Evolutionary conservation across 2,797 vertebrate genomes (phyloP).

Genomic region (Lepilemur septentrionalis): DNA sequence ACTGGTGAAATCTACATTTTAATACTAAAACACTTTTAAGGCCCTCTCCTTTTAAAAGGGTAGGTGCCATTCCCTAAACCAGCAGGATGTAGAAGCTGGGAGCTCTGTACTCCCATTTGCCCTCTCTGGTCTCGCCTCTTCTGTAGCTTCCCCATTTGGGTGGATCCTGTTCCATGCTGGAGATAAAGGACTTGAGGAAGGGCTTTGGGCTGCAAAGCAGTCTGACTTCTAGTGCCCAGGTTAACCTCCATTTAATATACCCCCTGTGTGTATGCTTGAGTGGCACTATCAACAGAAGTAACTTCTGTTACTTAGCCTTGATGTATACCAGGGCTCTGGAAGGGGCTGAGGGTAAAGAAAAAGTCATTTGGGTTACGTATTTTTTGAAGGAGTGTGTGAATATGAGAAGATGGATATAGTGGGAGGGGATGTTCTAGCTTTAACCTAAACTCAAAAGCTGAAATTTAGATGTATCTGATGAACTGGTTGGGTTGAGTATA

Average conservation of each 20-base stretch:
- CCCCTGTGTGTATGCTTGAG: not conserved
- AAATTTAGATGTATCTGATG: not conserved
- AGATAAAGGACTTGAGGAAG: not conserved
- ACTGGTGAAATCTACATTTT: not conserved
- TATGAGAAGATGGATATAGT: not conserved
- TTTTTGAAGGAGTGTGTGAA: not conserved
- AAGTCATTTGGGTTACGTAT: not conserved
- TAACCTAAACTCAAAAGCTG: not conserved
- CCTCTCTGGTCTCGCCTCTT: not conserved
- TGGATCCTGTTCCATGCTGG: not conserved
- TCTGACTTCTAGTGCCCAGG: not conserved
- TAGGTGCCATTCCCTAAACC: not conserved
- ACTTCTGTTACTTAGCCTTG: not conserved
- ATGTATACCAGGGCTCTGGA: not conserved
- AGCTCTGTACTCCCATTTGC: not conserved
- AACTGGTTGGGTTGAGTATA: not conserved
- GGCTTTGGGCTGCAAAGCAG: not conserved
- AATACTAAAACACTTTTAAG: conserved; percentile 18
- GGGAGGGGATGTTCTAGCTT: not conserved
- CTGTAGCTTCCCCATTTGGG: not conserved
- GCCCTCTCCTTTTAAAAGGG: not conserved
- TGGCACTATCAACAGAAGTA: not conserved
- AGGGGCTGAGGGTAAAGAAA: not conserved
- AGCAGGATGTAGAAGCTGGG: not conserved
- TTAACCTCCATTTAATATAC: not conserved